phyloP scores from a whole-genome alignment of 2,797 vertebrate species.

The Eurystomus glaucurus region DNA sequence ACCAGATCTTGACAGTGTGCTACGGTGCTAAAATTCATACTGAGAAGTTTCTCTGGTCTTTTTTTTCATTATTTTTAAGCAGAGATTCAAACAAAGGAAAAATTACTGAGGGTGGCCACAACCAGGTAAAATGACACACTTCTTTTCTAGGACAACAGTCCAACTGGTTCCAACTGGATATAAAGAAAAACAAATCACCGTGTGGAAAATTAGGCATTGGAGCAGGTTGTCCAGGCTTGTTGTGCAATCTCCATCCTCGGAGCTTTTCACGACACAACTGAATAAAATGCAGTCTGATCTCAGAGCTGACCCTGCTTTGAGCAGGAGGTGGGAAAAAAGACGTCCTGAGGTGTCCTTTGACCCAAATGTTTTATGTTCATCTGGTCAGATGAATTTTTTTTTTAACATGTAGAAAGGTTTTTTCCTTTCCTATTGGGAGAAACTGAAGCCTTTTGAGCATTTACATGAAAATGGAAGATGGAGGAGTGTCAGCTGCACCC shows the following conservation, averaged over 20 bases:
- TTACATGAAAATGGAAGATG: constrained; percentile 20
- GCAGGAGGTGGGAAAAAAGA: background rate
- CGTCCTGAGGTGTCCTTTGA: background rate
- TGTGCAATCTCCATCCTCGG: background rate
- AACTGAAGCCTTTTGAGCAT: background rate
- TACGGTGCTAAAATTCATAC: background rate
- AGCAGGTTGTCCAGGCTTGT: background rate
- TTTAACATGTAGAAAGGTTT: background rate
- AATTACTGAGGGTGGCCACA: background rate
- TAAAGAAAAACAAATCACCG: background rate
- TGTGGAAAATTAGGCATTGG: background rate
- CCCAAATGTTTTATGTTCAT: background rate
- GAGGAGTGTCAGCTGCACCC: background rate
- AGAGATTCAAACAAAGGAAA: background rate
- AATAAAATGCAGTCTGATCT: background rate
- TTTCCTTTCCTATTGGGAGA: constrained; percentile 14
- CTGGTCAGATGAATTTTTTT: background rate
- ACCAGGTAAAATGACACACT: background rate
- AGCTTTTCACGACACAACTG: background rate
- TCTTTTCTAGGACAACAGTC: background rate
- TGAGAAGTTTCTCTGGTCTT: background rate
- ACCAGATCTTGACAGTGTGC: background rate
- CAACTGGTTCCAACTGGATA: background rate
- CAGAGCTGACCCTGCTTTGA: background rate
- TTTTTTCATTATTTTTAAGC: background rate